Conservation (phyloP, 2,797 vertebrate species). For the Bradypodion ventrale region DNA sequence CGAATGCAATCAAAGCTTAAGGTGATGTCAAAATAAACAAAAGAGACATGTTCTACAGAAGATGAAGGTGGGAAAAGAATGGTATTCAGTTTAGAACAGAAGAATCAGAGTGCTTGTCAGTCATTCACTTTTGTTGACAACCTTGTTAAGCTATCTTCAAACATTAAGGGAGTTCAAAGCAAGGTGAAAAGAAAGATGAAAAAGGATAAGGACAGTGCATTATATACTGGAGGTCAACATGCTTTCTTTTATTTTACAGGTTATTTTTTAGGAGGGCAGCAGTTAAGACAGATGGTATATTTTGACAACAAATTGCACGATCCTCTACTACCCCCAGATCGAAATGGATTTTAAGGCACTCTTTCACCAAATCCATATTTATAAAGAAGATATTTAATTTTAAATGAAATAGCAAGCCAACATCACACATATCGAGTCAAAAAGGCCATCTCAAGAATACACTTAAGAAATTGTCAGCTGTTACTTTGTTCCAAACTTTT, state of each 20-base stretch:
- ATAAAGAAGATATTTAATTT: constrained; percentile 12
- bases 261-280: not conserved
- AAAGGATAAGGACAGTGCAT: constrained; percentile 59
- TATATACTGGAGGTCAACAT: constrained; percentile 67
- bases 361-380: not conserved
- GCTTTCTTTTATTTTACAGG: constrained; percentile 69
- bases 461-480: not conserved
- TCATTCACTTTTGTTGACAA: constrained; percentile 59
- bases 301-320: constrained; percentile 44
- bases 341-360: not conserved
- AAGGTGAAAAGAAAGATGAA: constrained; percentile 66
- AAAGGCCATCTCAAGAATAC: not conserved
- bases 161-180: constrained; percentile 62
- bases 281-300: constrained; percentile 38
- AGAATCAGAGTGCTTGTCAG: constrained; percentile 57
- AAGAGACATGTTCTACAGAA: constrained; percentile 58
- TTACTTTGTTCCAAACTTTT: not conserved
- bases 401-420: not conserved
- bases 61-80: constrained; percentile 56
- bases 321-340: not conserved
- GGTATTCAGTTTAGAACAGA: constrained; percentile 47
- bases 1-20: constrained; percentile 48
- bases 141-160: constrained; percentile 58
- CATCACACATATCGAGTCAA: constrained; percentile 12
- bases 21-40: constrained; percentile 71